Base-by-base conservation (phyloP, 2,888 invertebrate genomes). In the Mamestra brassicae region DNA sequence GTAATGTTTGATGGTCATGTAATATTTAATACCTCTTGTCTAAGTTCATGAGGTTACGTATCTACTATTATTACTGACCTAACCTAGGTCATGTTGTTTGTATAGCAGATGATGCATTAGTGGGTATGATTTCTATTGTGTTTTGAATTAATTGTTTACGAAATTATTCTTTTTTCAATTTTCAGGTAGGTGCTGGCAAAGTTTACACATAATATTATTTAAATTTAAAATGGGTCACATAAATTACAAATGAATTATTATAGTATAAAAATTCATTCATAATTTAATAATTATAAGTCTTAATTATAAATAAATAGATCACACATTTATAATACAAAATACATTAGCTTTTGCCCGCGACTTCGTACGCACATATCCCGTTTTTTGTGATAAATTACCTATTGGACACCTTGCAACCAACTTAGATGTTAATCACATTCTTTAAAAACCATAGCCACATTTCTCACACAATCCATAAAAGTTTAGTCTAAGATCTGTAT, bases 381-480 rank as follows among this genome's bases (percentile, higher is more conserved):
- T 26, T 26, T 26, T 0, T 26, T 26, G 26, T 1, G 26, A 26
- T 10, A 4, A 15, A 67, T 36, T 62, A 3, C 10, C 54, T 13
- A 47, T 26, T 15, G 10, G 47, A 34, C 61, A 58, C 10, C 0
- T 65, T 34, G 47, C 15, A 57, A 10, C 26, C 2, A 45, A 26
- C 7, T 0, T 0, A 58, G 34, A 47, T 79, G 1, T 38, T 52
- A 57, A 69, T 65, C 60, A 81, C 54, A 68, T 70, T 67, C 50
- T 84, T 63, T 34, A 15, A 38, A 74, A 84, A 69, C n/a, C 62
- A 64, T 81, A 85, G 34, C 11, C 7, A 82, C 11, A 69, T 76
- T 81, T 81, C 83, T 57, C 85, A 85, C 71, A n/a, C 57, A 47
- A 66, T 55, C 17, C 55, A 77, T 85, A 65, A 67, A 66, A 42